These are phyloP conservation scores for Chloroclystis v-ata DNA, from an alignment of 2,888 invertebrate species.

Conservation along the genomic window DNA sequence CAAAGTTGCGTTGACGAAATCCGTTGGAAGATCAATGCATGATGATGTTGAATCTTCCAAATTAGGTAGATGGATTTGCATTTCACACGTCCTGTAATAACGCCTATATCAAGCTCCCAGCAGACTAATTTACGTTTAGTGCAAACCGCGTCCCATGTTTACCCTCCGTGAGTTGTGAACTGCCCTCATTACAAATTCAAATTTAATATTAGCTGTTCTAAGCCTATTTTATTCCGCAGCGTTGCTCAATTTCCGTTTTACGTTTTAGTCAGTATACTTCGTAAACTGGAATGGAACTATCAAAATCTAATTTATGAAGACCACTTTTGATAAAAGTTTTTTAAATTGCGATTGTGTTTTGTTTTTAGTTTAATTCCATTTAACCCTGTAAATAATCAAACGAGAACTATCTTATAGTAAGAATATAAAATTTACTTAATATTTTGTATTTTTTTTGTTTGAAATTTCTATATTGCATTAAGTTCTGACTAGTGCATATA, in stretches of 20 bases:
- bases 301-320: no score
- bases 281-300: background rate
- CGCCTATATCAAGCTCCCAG: slow-evolving; percentile 18
- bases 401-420: no score
- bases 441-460: no score
- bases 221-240: slow-evolving; percentile 6
- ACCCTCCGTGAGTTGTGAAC: slow-evolving; percentile 22
- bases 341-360: no score
- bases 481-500: no score
- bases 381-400: no score
- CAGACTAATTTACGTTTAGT: slow-evolving; percentile 28
- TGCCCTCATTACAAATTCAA: slow-evolving; percentile 29
- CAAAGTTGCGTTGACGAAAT: no score
- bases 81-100: slow-evolving; percentile 9
- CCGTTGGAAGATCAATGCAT: background rate
- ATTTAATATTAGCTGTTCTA: slow-evolving; percentile 23
- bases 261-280: background rate
- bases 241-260: slow-evolving; percentile 3
- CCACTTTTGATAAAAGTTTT: no score
- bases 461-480: no score
- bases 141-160: slow-evolving; percentile 23
- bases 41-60: background rate
- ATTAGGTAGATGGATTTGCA: background rate
- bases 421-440: no score
- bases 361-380: no score